phyloP scores from a whole-genome alignment of 2,113 vertebrate genomes.

The Nerophis ophidion region DNA sequence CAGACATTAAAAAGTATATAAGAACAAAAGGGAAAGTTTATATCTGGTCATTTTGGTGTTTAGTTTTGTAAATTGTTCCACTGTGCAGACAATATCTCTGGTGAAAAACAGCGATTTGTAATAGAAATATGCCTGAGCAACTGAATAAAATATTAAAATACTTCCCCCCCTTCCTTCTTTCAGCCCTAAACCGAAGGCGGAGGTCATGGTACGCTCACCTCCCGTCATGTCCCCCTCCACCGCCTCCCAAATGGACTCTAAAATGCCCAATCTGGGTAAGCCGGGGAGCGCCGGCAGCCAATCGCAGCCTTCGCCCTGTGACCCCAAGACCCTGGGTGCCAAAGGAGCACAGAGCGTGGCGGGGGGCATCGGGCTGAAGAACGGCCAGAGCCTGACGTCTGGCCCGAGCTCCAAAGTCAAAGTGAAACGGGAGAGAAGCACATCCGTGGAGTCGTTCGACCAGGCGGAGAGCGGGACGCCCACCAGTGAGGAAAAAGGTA shows the following conservation, averaged over 20 bases:
- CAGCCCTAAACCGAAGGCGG: conserved; percentile 99
- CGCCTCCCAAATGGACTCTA: conserved; percentile 97
- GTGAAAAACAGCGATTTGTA: no score
- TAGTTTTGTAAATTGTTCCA: no score
- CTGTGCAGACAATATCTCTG: no score
- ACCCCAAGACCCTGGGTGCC: conserved; percentile 78
- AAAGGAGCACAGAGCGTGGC: conserved; percentile 83
- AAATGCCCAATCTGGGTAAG: conserved; percentile 98
- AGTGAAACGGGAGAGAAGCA: conserved; percentile 94
- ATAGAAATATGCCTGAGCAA: background rate
- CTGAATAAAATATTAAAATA: background rate
- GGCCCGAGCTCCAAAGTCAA: conserved; percentile 94
- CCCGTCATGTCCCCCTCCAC: conserved; percentile 98
- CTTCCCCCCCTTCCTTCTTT: conserved; percentile 13
- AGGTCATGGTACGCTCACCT: conserved; percentile 99
- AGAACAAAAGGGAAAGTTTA: no score
- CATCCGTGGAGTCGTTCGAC: conserved; percentile 94
- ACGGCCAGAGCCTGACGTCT: conserved; percentile 81
- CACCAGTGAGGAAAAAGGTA: conserved; percentile 90
- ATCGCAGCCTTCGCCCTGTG: conserved; percentile 94
- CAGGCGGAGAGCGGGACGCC: conserved; percentile 92
- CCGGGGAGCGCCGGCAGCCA: conserved; percentile 92
- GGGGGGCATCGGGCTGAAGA: conserved; percentile 95
- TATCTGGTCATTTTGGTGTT: no score
- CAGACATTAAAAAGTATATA: no score